Evolutionary conservation across 1,140 invertebrate species (phyloP).

Genomic region (Oncopeltus fasciatus): DNA sequence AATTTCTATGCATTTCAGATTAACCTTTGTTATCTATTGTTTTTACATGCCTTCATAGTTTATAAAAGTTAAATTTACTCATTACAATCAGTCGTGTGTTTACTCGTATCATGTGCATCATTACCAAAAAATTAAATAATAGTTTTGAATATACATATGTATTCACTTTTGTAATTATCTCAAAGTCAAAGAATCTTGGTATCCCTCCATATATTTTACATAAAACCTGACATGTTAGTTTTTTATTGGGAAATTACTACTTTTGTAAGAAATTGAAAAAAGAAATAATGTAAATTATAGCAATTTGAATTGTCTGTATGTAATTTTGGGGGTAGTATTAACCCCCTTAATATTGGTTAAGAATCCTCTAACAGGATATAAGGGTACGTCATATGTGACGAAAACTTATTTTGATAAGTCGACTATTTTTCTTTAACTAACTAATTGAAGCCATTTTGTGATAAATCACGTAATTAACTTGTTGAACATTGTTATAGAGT

Average conservation of each 20-base stretch:
- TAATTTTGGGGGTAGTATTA: not conserved
- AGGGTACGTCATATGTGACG: constrained; percentile 13
- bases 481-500: not conserved
- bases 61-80: too few species aligned
- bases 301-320: not conserved
- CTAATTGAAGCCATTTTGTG: not conserved
- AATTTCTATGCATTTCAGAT: too few species aligned
- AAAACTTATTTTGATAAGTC: not conserved
- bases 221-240: not conserved
- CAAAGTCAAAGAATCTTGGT: not conserved
- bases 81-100: too few species aligned
- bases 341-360: not conserved
- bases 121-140: too few species aligned
- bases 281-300: not conserved
- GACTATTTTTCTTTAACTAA: not conserved
- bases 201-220: not conserved
- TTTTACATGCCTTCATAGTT: too few species aligned
- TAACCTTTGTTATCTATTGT: too few species aligned
- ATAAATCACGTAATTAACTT: not conserved
- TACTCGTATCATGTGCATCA: too few species aligned
- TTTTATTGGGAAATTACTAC: not conserved
- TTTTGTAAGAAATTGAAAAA: not conserved
- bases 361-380: not conserved
- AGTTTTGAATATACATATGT: too few species aligned
- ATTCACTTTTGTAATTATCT: too few species aligned